phyloP scores from a whole-genome alignment of 92 coral and sea anemone genomes.

The Zoanthus solanderi region DNA sequence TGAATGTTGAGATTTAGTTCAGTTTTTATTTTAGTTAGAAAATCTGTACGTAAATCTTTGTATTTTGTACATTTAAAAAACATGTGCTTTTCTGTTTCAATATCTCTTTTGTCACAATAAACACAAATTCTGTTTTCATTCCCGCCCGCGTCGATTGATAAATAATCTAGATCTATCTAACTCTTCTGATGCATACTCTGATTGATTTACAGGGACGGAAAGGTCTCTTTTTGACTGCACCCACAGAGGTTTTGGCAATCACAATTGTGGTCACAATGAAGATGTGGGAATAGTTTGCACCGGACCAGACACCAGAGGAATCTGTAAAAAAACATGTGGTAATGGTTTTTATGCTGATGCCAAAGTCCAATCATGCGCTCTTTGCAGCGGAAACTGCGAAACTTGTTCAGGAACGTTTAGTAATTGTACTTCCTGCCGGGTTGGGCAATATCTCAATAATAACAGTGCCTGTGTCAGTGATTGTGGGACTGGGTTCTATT shows the following conservation, averaged over 20 bases:
- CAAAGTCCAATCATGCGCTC: constrained; percentile 54
- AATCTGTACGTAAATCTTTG: no score
- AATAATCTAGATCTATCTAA: no score
- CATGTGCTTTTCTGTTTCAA: no score
- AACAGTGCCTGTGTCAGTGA: constrained; percentile 63
- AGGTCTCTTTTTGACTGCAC: constrained; percentile 67
- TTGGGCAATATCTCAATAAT: constrained; percentile 34
- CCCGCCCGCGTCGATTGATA: no score
- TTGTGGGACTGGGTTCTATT: constrained; percentile 72
- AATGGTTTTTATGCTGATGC: background rate
- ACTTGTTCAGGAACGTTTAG: constrained; percentile 46
- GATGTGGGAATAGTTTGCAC: constrained; percentile 82
- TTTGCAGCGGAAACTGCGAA: constrained; percentile 76
- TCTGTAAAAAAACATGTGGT: constrained; percentile 20
- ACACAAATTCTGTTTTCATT: no score
- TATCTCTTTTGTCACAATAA: no score
- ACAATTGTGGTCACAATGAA: constrained; percentile 85
- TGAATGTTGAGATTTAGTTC: no score
- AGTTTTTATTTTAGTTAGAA: no score
- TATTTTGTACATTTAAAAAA: no score
- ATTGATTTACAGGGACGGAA: constrained; percentile 59
- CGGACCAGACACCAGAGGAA: constrained; percentile 73
- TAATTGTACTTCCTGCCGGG: constrained; percentile 72
- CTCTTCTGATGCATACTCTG: no score
- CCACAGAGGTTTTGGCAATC: constrained; percentile 77